A percentile compares a stretch with the other conserved stretches of the same genome.
Conservation (phyloP, 2,888 invertebrate species). For the Sarcophaga variegata region DNA sequence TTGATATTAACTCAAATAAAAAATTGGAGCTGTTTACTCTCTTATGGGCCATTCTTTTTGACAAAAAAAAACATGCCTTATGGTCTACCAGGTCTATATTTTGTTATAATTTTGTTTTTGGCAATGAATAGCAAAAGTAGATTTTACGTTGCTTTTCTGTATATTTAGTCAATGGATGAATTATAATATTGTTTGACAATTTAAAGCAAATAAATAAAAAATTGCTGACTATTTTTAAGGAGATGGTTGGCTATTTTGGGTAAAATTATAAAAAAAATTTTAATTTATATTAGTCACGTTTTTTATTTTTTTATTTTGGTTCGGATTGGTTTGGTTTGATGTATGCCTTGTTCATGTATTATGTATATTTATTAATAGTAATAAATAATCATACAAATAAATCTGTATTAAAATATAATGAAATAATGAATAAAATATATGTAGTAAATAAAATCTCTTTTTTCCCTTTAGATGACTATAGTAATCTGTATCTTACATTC, state of each 20-base stretch:
- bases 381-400: not conserved
- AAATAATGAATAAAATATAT: too few species aligned
- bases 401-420: not conserved
- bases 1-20: not conserved
- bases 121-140: not conserved
- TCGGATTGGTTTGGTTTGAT: not conserved
- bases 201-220: not conserved
- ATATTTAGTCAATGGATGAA: conserved; percentile 2
- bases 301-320: not conserved
- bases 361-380: not conserved
- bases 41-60: not conserved
- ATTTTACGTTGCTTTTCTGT: not conserved
- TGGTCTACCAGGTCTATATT: not conserved
- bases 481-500: too few species aligned
- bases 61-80: conserved; percentile 16
- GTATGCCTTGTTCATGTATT: not conserved
- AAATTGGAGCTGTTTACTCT: conserved; percentile 2
- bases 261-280: not conserved
- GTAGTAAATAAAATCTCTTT: too few species aligned
- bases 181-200: conserved; percentile 7
- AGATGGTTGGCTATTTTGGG: not conserved
- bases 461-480: too few species aligned
- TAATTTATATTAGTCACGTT: conserved; percentile 29
- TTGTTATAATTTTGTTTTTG: conserved; percentile 15
- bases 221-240: not conserved